Evolutionary conservation across 2,113 vertebrate genomes (phyloP).

Genomic region (Leptobrachium ailaonicum): DNA sequence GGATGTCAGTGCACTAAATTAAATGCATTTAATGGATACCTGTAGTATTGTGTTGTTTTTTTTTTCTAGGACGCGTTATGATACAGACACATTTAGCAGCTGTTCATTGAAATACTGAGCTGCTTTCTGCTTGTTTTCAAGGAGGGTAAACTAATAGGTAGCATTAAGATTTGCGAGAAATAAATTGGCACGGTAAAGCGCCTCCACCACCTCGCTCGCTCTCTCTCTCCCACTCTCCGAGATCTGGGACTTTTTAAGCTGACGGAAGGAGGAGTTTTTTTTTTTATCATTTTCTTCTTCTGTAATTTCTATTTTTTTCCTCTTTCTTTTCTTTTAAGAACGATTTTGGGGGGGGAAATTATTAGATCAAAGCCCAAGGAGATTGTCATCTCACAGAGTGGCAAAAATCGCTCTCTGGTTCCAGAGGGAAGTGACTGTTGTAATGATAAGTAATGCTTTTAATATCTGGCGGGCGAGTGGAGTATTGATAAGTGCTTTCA

Average conservation of each 20-base stretch:
- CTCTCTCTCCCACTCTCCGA: neutral
- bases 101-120: conserved; percentile 3
- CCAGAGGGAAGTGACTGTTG: conserved; percentile 43
- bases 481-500: conserved; percentile 47
- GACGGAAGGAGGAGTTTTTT: neutral
- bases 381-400: conserved; percentile 43
- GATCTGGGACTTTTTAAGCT: conserved; percentile 43
- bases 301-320: neutral
- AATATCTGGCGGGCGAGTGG: conserved; percentile 38
- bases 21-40: too few relatives aligned
- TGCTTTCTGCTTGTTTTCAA: neutral
- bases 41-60: too few relatives aligned
- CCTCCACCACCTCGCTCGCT: neutral
- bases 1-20: too few relatives aligned
- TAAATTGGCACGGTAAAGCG: conserved; percentile 15
- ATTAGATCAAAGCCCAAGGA: conserved; percentile 45
- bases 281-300: neutral
- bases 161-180: conserved; percentile 35
- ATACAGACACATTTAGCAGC: neutral
- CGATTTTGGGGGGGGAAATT: conserved; percentile 5
- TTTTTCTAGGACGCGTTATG: neutral
- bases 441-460: conserved; percentile 51
- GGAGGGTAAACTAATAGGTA: conserved; percentile 9
- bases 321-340: neutral
- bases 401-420: conserved; percentile 47